Percentiles rank a stretch among this genome's conserved stretches.
phyloP scores from a whole-genome alignment of 2,797 vertebrate species.

The Hoplostethus mediterraneus region DNA sequence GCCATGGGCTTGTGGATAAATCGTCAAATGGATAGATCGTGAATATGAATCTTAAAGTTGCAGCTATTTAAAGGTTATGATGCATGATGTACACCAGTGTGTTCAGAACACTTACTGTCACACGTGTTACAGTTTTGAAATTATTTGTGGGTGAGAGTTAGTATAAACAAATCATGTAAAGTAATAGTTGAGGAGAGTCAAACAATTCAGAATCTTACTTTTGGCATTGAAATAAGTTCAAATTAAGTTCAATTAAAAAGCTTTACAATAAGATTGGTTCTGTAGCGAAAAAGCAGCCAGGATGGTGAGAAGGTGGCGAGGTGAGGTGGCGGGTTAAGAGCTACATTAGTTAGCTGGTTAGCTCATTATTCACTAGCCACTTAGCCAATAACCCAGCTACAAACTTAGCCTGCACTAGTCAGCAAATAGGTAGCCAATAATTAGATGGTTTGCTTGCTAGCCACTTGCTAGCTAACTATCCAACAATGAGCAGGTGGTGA shows the following conservation, averaged over 20 bases:
- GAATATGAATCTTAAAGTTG: too few species aligned
- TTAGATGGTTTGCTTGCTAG: too few species aligned
- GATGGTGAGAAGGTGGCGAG: not conserved
- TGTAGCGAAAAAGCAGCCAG: not conserved
- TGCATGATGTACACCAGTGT: too few species aligned
- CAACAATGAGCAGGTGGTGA: too few species aligned
- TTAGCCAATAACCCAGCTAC: not conserved
- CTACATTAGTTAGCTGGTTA: not conserved
- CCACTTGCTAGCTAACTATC: too few species aligned
- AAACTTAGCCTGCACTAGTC: conserved; percentile 1
- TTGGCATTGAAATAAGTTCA: conserved; percentile 7
- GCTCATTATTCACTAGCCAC: not conserved
- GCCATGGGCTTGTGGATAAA: too few species aligned
- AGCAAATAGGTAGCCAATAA: not conserved
- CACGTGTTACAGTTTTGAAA: not conserved
- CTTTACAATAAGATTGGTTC: not conserved
- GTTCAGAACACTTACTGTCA: too few species aligned
- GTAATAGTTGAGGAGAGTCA: not conserved
- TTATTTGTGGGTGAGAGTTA: not conserved
- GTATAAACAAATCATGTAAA: not conserved
- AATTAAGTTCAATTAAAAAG: not conserved
- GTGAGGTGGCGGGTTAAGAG: not conserved
- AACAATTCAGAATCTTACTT: not conserved
- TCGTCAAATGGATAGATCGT: too few species aligned
- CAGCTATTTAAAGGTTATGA: too few species aligned